Base-by-base conservation (phyloP, 2,113 vertebrate species). In the Heterotilapia buettikoferi region DNA sequence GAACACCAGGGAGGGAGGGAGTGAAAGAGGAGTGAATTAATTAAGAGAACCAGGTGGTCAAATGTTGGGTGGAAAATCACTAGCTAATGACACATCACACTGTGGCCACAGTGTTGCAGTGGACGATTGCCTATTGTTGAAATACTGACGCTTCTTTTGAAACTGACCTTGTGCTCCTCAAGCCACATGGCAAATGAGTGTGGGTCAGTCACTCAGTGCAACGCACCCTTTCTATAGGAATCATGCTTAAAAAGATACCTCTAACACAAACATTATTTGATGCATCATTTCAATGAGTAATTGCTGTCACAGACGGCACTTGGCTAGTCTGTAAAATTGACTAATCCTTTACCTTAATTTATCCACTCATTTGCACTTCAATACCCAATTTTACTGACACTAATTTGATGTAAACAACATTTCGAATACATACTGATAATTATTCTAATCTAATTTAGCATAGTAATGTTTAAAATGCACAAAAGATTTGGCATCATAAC, bases 31-130 rank as follows among this genome's bases (percentile, higher is more conserved):
- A 96, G 96, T 94, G 96, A 97, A 97, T 97, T 97, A 97, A 97
- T 97, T 96, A 97, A 96, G 96, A 96, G 96, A 97, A 97, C 96
- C 96, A 97, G 97, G 97, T 97, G 96, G 97, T 96, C 97, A 96
- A 96, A 96, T 96, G 96, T 97, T 96, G 94, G 96, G 96, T 95
- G 95, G 95, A 97, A 96, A 96, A 96, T 95, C 96, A 96, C 94
- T 93, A 96, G 96, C 96, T 96, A 96, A 96, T 97, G 96, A 97
- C 96, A 96, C 95, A 96, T 95, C 95, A 94, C 95, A 94, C 95
- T 91, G 90, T 96, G 96, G 95, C 92, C 96, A 93, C 94, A 92
- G 95, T 94, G 93, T 96, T 95, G 91, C 92, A 92, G 93, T 96
- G 93, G 94, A 96, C 93, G 92, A 83, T 94, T 92, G 90, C 89